Evolutionary conservation across 2,888 invertebrate species (phyloP).

Genomic region (Beris chalybata): DNA sequence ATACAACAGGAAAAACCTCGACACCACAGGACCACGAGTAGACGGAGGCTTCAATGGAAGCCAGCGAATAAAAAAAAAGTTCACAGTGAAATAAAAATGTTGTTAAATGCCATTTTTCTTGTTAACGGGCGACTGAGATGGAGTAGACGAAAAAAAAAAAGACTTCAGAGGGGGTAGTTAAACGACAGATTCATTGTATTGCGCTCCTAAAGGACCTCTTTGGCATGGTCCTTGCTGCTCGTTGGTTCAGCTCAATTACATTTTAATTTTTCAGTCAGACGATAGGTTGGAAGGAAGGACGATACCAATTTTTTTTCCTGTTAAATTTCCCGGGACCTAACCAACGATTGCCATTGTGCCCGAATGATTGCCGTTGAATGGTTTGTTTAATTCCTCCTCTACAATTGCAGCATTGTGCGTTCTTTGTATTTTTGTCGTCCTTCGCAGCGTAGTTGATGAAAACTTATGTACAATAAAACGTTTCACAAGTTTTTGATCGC

Average conservation of each 20-base stretch:
- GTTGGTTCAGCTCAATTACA: no score
- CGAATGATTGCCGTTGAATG: conserved; percentile 21
- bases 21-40: conserved; percentile 13
- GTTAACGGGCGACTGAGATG: not conserved
- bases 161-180: no score
- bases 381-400: conserved; percentile 23
- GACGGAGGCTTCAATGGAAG: conserved; percentile 17
- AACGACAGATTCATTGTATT: no score
- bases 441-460: not conserved
- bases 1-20: conserved; percentile 11
- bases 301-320: no score
- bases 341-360: conserved; percentile 17
- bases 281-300: no score
- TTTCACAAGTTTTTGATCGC: conserved; percentile 4
- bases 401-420: conserved; percentile 14
- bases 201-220: no score
- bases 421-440: not conserved
- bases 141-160: no score
- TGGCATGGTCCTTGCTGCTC: no score
- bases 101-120: not conserved
- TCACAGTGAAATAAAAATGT: conserved; percentile 11
- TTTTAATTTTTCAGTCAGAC: no score
- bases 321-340: no score
- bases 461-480: conserved; percentile 10
- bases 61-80: conserved; percentile 11